Evolutionary conservation across 1,140 invertebrate genomes (phyloP).

Genomic region (Anoplolepis gracilipes): DNA sequence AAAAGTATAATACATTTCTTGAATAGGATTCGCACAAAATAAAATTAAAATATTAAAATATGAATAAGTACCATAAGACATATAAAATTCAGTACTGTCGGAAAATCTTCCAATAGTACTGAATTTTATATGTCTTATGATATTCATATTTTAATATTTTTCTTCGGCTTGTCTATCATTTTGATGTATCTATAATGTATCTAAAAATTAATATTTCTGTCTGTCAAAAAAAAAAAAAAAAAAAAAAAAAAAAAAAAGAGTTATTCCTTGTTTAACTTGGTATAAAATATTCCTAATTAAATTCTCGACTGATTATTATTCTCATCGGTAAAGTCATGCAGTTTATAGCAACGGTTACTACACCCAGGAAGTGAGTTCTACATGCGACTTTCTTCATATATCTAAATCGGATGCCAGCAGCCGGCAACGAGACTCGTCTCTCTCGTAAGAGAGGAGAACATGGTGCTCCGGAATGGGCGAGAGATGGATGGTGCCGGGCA

Average conservation of each 20-base stretch:
- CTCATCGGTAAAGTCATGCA: neutral
- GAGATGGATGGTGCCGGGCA: conserved; percentile 72
- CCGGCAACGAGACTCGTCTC: conserved; percentile 30
- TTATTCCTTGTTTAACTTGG: neutral
- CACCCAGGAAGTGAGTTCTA: conserved; percentile 23
- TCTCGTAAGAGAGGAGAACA: conserved; percentile 24
- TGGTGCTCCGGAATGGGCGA: conserved; percentile 9
- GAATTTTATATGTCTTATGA: neutral
- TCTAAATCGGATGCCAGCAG: conserved; percentile 42
- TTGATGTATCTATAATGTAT: too few relatives aligned
- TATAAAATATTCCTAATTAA: neutral
- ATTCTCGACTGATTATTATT: neutral
- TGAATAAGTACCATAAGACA: too few relatives aligned
- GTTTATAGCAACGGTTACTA: conserved; percentile 7
- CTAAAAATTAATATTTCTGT: neutral
- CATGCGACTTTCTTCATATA: conserved; percentile 48
- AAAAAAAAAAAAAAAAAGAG: neutral
- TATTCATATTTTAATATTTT: neutral
- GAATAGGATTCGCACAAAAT: too few relatives aligned
- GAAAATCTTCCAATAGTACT: neutral
- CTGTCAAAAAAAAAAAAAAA: neutral
- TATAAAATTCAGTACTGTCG: too few relatives aligned
- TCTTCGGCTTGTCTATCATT: neutral
- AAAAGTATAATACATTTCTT: too few relatives aligned
- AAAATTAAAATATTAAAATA: too few relatives aligned